Base-by-base conservation (phyloP, 2,888 invertebrate species). In the Gymnocheta viridis region DNA sequence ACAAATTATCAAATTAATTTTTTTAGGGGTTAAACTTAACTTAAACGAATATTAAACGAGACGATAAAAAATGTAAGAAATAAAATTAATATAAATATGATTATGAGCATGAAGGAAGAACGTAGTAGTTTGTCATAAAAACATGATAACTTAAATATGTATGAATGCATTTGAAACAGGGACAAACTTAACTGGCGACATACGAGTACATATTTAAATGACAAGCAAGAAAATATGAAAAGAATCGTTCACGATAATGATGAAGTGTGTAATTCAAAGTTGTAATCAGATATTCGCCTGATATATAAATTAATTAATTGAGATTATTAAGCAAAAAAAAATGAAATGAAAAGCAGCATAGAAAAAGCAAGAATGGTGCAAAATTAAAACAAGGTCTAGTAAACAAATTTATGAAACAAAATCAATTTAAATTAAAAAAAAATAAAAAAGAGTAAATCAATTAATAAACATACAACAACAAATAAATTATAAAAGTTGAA, bases 11-110 rank as follows among this genome's bases (percentile, higher is more conserved):
- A 56, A 38, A 4, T 44, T 7, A 24, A 32, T 22, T 29, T 74
- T 29, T 67, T 66, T 41, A 22, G 64, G 66, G 80, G 49, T 66
- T 64, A 70, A 72, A 60, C 27, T 19, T 22, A 72, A 60, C 27
- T 19, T 22, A 60, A 44, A 60, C 41, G 67, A 66, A n/a, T 35
- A 74, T 66, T 81, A 49, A 76, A 74, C 27, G 44, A 54, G 56
- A 14, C 12, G 24, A 49, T 1, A 41, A n/a, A 49, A 58, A 60
- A 74, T 14, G 1, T 58, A 47, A 32, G 47, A 70, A 82, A 60
- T 38, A 24, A 51, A 41, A 69, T 67, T 82, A 69, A 74, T 80
- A 72, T 72, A 66, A 74, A 76, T 62, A n/a, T 60, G 35, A 64
- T 69, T 62, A 74, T 32, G 49, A 60, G 22, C 47, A 47, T 62